Evolutionary conservation across 2,888 invertebrate species (phyloP), one percentile per base, ranked within the genome.

Genomic region (Pteria penguin): DNA sequence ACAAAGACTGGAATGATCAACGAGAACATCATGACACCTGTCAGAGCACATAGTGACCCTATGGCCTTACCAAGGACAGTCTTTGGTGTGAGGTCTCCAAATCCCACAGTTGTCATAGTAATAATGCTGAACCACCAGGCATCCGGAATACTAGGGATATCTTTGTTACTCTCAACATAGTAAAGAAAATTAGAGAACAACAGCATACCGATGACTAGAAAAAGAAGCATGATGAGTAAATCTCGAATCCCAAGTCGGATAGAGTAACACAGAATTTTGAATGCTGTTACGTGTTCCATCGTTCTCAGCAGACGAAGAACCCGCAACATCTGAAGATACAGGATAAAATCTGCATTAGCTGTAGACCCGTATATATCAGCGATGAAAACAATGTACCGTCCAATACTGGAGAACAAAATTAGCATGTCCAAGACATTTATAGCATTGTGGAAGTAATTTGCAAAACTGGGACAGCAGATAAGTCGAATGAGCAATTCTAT

Each of bases 91-190:
- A 83, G 73, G 65, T 83, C 83, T 8, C 83, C 83, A 55, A 82
- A 83, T 3, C 83, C 83, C 4, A 83, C 83, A 2, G 83, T 83
- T 14, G 83, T 83, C 65, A 83, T 69, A 8, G 83, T 83, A 31
- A 70, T 78, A 45, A 83, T 81, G 4, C 80, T 82, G 80, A 82
- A 83, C 83, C 83, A 83, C 83, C 83, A 83, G 1, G 81, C 81
- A 5, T 78, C 78, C 3, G 83, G 83, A 36, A 83, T 82, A 33
- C 83, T 83, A 2, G 65, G 58, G 52, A 83, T 75, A 26, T 79
- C 77, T 1, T 68, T 58, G 14, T 72, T 69, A 27, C 69, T 80
- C 62, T 83, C 83, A 3, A 83, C 79, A 72, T 80, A 82, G 76
- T 79, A 83, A 66, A 82, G 73, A 31, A 83, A 82, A 63, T 83